Conservation (phyloP, 2,888 invertebrate genomes). For the Lingula anatina region DNA sequence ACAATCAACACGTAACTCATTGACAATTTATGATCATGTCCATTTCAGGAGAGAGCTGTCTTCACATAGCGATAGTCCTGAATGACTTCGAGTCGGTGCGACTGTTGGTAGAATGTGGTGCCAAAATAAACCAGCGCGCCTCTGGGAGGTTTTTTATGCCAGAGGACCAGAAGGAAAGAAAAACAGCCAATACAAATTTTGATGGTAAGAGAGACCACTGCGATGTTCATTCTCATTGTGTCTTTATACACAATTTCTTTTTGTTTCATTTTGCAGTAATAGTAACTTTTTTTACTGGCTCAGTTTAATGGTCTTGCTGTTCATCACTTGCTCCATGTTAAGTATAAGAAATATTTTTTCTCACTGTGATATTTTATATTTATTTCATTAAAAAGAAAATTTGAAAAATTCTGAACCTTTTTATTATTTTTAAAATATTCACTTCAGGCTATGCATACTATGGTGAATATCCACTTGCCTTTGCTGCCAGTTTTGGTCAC, state of each 20-base stretch:
- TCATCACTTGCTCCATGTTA: no score
- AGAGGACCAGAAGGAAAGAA: slow-evolving; percentile 73
- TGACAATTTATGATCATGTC: no score
- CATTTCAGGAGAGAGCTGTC: slow-evolving; percentile 74
- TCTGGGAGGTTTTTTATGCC: slow-evolving; percentile 93
- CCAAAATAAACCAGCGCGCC: slow-evolving; percentile 86
- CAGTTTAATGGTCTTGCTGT: no score
- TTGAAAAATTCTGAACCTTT: no score
- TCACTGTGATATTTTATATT: no score
- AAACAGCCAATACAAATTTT: slow-evolving; percentile 68
- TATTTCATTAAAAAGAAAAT: no score
- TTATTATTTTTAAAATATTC: background rate
- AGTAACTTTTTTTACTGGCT: no score
- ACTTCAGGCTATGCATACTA: slow-evolving; percentile 81
- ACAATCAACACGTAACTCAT: no score
- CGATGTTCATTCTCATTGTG: background rate
- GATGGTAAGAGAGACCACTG: slow-evolving; percentile 58
- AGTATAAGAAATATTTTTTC: no score
- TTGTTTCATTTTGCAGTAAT: no score
- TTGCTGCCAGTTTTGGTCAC: slow-evolving; percentile 96
- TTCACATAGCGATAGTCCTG: slow-evolving; percentile 95
- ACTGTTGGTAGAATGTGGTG: slow-evolving; percentile 86
- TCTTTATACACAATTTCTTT: no score
- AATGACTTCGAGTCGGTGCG: slow-evolving; percentile 92
- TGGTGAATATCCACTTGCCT: slow-evolving; percentile 94